Evolutionary conservation across 1,140 invertebrate species (phyloP).

Genomic region (Megalopta genalis): DNA sequence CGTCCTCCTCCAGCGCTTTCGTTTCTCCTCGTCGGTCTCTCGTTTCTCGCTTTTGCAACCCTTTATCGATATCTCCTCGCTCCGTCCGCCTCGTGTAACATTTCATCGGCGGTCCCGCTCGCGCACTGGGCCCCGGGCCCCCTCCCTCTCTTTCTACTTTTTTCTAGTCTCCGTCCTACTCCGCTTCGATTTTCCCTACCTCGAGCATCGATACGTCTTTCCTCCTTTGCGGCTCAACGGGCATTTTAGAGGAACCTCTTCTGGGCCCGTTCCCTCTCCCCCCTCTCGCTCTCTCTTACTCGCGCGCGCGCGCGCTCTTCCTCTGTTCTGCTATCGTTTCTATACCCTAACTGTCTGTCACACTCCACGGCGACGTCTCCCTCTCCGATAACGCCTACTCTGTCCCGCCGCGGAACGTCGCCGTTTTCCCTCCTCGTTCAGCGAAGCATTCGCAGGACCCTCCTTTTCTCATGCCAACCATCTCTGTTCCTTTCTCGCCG

Average conservation of each 20-base stretch:
- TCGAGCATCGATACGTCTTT: neutral
- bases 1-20: neutral
- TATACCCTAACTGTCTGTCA: too few species aligned
- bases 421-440: slow-evolving; percentile 16
- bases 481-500: slow-evolving; percentile 63
- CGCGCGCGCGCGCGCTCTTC: slow-evolving; percentile 56
- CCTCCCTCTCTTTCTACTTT: neutral
- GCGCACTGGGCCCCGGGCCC: neutral
- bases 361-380: slow-evolving; percentile 7
- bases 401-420: slow-evolving; percentile 10
- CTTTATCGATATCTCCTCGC: slow-evolving; percentile 22
- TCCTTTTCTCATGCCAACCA: slow-evolving; percentile 54
- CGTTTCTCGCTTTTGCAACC: slow-evolving; percentile 14
- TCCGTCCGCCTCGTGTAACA: neutral
- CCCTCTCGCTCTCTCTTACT: slow-evolving; percentile 67
- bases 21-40: too few species aligned
- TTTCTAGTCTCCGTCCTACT: slow-evolving; percentile 12
- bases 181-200: slow-evolving; percentile 58
- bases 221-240: slow-evolving; percentile 46
- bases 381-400: neutral
- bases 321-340: too few species aligned
- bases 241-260: neutral
- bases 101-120: neutral
- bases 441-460: slow-evolving; percentile 26
- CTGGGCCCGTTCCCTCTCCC: slow-evolving; percentile 43